These are phyloP conservation scores for Chelonus formosanus DNA, from an alignment of 2,888 invertebrate species.

Conservation along the genomic window DNA sequence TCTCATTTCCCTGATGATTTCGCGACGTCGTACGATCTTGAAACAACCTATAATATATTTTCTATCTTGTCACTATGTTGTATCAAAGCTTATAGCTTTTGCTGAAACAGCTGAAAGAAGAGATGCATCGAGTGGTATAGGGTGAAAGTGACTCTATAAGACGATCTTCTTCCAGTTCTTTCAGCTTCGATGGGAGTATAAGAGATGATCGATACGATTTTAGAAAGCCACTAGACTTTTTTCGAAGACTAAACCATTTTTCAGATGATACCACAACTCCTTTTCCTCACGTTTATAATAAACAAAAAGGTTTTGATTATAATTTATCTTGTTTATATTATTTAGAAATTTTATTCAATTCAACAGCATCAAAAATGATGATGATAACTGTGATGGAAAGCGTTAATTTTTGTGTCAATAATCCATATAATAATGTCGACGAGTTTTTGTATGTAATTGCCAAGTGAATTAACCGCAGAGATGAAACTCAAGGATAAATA, in stretches of 20 bases:
- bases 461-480: conserved; percentile 25
- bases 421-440: conserved; percentile 1
- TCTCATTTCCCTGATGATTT: conserved; percentile 18
- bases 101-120: neutral
- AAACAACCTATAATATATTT: neutral
- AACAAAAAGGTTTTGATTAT: too few relatives aligned
- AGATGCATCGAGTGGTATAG: conserved; percentile 27
- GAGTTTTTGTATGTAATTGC: conserved; percentile 13
- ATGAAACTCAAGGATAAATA: conserved; percentile 35
- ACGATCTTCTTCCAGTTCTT: conserved; percentile 9
- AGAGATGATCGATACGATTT: conserved; percentile 54
- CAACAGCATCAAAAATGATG: too few relatives aligned
- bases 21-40: conserved; percentile 8
- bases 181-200: neutral
- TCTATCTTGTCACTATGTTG: conserved; percentile 4
- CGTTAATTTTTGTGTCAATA: conserved; percentile 15
- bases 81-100: too few relatives aligned
- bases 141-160: conserved; percentile 56
- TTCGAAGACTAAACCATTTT: neutral
- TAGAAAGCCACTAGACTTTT: conserved; percentile 55
- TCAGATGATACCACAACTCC: too few relatives aligned
- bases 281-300: too few relatives aligned
- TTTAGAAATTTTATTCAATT: neutral
- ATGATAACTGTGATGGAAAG: neutral
- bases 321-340: too few relatives aligned